Conservation (phyloP, 2,113 vertebrate genomes). For the Trinectes maculatus region DNA sequence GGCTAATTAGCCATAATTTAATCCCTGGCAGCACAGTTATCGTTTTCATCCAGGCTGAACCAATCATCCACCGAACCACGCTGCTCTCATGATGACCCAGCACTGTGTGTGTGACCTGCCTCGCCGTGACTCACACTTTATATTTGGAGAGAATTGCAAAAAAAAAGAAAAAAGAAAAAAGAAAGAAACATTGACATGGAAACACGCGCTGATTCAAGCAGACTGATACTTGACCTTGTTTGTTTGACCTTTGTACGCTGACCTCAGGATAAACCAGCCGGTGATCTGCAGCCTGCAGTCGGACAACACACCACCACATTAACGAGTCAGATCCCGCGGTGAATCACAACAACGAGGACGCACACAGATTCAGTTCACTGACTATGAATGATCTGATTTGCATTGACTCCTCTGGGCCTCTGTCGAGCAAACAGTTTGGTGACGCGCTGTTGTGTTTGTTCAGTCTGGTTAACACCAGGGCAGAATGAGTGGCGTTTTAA, state of each 20-base stretch:
- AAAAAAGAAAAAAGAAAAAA: neutral
- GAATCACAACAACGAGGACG: slow-evolving; percentile 31
- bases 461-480: neutral
- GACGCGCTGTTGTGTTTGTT: neutral
- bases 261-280: neutral
- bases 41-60: slow-evolving; percentile 13
- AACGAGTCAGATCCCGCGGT: slow-evolving; percentile 40
- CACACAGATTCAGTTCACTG: slow-evolving; percentile 30
- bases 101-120: too few species aligned
- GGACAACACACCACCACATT: slow-evolving; percentile 37
- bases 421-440: slow-evolving; percentile 5
- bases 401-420: slow-evolving; percentile 19
- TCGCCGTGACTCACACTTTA: neutral
- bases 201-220: slow-evolving; percentile 23
- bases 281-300: slow-evolving; percentile 33
- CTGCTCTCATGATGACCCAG: too few species aligned
- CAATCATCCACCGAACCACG: too few species aligned
- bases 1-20: slow-evolving; percentile 42
- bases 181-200: neutral
- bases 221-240: neutral
- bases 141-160: neutral
- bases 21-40: slow-evolving; percentile 3
- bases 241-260: neutral
- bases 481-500: slow-evolving; percentile 18
- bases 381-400: slow-evolving; percentile 46